phyloP scores from a whole-genome alignment of 2,888 invertebrate species.

The Acleris literana region DNA sequence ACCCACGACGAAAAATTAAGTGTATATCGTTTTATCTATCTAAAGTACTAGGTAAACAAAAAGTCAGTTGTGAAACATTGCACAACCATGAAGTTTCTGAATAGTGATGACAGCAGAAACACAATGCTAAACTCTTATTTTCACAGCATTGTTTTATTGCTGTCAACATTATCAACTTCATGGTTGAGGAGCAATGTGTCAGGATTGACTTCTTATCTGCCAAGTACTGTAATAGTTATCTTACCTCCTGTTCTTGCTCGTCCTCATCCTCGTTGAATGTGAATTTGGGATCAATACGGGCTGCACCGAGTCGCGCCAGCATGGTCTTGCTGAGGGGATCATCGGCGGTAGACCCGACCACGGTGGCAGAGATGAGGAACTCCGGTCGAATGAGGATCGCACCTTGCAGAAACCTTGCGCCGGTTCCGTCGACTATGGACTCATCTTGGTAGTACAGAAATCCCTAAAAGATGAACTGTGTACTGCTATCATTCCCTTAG shows the following conservation, averaged over 20 bases:
- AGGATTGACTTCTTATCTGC: too few relatives aligned
- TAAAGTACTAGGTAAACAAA: too few relatives aligned
- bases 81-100: too few relatives aligned
- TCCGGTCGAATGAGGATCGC: constrained; percentile 64
- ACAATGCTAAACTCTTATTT: too few relatives aligned
- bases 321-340: constrained; percentile 61
- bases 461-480: constrained; percentile 53
- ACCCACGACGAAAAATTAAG: too few relatives aligned
- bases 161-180: too few relatives aligned
- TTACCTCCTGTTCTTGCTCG: constrained; percentile 75
- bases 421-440: constrained; percentile 54
- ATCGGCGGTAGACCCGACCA: constrained; percentile 50
- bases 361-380: constrained; percentile 66
- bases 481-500: neutral
- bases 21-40: too few relatives aligned
- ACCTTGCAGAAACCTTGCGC: constrained; percentile 58
- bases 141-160: too few relatives aligned
- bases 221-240: neutral
- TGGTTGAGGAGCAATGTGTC: too few relatives aligned
- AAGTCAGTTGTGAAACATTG: too few relatives aligned
- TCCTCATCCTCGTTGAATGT: constrained; percentile 72
- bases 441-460: constrained; percentile 71
- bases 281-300: constrained; percentile 60
- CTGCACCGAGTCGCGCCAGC: constrained; percentile 68
- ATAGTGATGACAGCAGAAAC: too few relatives aligned